Evolutionary conservation across 2,888 invertebrate genomes (phyloP), one percentile per base, ranked within the genome.

Genomic region (Morpho achilles): DNA sequence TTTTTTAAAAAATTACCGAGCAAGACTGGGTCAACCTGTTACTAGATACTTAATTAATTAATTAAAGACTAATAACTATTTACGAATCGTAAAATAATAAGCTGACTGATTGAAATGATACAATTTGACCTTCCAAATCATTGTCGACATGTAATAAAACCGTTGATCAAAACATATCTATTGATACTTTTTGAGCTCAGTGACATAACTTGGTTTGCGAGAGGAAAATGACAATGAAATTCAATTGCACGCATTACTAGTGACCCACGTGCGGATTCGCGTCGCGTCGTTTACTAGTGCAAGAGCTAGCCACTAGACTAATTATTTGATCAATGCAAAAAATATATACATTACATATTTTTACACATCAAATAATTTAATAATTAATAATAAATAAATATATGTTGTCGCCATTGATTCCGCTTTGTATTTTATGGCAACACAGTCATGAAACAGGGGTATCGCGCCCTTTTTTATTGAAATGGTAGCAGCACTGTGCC

Each of bases 181-280:
- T 59, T 58, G 32, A 41, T 43, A 45, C 45, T 59, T 59, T 59
- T 41, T 32, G 46, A 46, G 61, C 62, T 58, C 59, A 62, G 66
- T 69, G 67, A 70, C 68, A 70, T 76, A 76, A 76, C 71, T 69
- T 69, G 71, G 70, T 76, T 79, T 73, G 71, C 69, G 70, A 69
- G 74, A 87, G 87, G 89, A 82, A 87, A 87, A 87, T 83, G 84
- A 82, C 89, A 88, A 88, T 88, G 87, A 87, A 79, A 84, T 84
- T 74, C 87, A 88, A 87, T 88, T 87, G 88, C 76, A 80, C 74
- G 68, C 68, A 76, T 80, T 76, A 79, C 67, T 66, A 67, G 71
- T 77, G 77, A 80, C 86, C 84, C 87, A 84, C 87, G 87, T 86
- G 87, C 79, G 72, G 74, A 72, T 67, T 69, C 69, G 73, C 73